Evolutionary conservation across 1,140 invertebrate genomes (phyloP).

Genomic region (Drosophila suzukii): DNA sequence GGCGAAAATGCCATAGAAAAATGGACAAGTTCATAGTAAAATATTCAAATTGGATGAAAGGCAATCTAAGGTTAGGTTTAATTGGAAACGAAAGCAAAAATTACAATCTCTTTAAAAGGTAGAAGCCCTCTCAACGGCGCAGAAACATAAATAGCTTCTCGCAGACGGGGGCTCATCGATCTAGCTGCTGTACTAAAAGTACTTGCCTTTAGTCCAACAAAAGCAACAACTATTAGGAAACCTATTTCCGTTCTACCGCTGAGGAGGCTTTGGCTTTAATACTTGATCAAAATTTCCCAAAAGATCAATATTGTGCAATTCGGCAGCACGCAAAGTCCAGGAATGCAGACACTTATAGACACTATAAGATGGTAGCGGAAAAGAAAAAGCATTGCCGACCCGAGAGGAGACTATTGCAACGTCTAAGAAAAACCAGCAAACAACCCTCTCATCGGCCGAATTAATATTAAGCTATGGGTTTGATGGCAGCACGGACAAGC

Average conservation of each 20-base stretch:
- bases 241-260: neutral
- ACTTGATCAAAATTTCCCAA: neutral
- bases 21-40: too few species aligned
- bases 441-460: neutral
- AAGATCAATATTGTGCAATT: slow-evolving; percentile 1
- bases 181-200: too few species aligned
- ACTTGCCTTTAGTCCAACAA: too few species aligned
- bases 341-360: neutral
- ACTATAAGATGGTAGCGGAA: neutral
- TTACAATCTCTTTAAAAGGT: too few species aligned
- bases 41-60: too few species aligned
- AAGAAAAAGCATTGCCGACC: neutral
- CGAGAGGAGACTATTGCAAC: neutral
- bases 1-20: too few species aligned
- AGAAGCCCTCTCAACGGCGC: too few species aligned
- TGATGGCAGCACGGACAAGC: neutral
- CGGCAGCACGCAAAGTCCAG: neutral
- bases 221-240: too few species aligned
- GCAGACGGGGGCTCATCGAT: too few species aligned
- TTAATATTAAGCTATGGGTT: neutral
- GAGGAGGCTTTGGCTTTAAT: neutral
- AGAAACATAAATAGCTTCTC: too few species aligned
- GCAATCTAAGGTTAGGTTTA: too few species aligned
- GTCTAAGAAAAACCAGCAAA: neutral
- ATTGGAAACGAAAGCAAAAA: too few species aligned